Conservation (phyloP, 1,140 invertebrate genomes). For the Prorops nasuta region DNA sequence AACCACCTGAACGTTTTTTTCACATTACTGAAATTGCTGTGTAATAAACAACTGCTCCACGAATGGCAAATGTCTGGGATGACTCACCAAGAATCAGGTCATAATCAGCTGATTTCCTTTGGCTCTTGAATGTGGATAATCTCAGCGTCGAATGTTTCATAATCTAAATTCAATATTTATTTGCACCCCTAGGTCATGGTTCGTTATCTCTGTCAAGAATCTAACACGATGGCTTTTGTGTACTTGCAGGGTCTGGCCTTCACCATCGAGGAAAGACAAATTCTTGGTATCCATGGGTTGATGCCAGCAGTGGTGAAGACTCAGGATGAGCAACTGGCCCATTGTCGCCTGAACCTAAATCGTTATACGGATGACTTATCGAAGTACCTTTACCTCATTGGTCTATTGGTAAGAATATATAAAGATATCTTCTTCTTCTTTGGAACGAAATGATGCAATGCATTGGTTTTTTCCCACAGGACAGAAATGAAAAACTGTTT, state of each 20-base stretch:
- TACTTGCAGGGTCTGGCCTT: constrained; percentile 85
- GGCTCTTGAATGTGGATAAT: no score
- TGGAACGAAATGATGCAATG: not conserved
- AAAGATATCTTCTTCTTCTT: not conserved
- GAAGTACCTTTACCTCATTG: constrained; percentile 78
- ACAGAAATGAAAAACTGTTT: constrained; percentile 88
- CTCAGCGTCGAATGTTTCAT: no score
- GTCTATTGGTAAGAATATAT: constrained; percentile 60
- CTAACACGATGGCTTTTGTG: not conserved
- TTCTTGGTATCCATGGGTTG: constrained; percentile 80
- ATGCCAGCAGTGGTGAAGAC: constrained; percentile 77
- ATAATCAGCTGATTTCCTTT: no score
- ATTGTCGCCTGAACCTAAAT: constrained; percentile 70
- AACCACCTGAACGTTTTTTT: no score
- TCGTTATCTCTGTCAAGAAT: no score
- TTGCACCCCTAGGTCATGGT: no score
- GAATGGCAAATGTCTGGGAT: no score
- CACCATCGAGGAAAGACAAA: constrained; percentile 77
- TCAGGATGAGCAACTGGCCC: constrained; percentile 79
- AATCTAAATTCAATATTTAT: no score
- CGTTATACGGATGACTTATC: constrained; percentile 73
- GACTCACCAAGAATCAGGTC: no score
- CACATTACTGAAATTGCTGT: no score
- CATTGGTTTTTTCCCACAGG: no score
- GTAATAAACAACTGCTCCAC: no score